Evolutionary conservation across 35 echinoderm and acorn worm species (phyloP).

Genomic region (Stichopus chloronotus): DNA sequence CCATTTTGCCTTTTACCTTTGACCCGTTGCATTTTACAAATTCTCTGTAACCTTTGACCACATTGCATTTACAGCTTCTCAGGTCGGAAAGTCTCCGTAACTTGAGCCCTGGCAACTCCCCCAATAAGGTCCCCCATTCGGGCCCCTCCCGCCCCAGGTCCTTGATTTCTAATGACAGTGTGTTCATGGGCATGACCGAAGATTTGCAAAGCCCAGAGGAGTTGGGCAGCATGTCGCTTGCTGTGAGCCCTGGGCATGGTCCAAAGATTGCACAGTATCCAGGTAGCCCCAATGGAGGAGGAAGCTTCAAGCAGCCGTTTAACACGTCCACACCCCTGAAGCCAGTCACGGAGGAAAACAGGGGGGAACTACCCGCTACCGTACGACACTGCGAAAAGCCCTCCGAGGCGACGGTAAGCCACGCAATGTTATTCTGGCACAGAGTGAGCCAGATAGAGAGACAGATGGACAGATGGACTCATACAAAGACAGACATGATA

Average conservation of each 20-base stretch:
- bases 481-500: neutral
- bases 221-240: constrained; percentile 28
- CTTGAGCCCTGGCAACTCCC: constrained; percentile 68
- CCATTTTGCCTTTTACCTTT: constrained; percentile 9
- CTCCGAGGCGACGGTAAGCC: constrained; percentile 26
- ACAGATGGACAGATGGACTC: neutral
- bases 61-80: constrained; percentile 64
- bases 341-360: constrained; percentile 36
- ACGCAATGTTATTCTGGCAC: neutral
- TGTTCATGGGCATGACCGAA: constrained; percentile 14
- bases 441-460: neutral
- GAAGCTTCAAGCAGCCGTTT: neutral
- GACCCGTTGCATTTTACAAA: neutral
- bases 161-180: constrained; percentile 36
- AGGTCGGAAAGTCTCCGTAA: constrained; percentile 87
- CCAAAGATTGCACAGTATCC: neutral
- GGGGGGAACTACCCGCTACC: neutral
- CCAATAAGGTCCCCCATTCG: constrained; percentile 17
- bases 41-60: constrained; percentile 31
- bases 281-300: neutral
- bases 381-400: neutral
- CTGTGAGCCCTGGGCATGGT: constrained; percentile 31
- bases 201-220: constrained; percentile 3
- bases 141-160: constrained; percentile 63
- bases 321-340: neutral